Conservation (phyloP, 1,140 invertebrate genomes). For the Archivesica marissinica region DNA sequence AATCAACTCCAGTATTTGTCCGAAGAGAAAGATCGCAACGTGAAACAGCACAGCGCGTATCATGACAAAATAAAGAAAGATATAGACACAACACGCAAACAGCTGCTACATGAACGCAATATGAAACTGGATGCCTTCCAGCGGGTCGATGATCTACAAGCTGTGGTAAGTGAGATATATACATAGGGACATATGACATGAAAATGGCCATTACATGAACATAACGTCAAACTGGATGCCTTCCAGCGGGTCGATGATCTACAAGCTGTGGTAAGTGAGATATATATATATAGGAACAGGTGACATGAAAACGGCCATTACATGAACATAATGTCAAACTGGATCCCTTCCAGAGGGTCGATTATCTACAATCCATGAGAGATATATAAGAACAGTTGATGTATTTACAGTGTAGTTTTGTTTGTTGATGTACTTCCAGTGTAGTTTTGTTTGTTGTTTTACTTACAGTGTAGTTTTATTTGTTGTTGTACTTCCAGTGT, state of each 20-base stretch:
- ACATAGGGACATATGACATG: constrained; percentile 46
- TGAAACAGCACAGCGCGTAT: constrained; percentile 68
- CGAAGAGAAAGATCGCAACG: constrained; percentile 75
- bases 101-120: constrained; percentile 76
- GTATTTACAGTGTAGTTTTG: constrained; percentile 72
- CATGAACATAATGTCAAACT: constrained; percentile 80
- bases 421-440: no score
- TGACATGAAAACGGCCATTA: constrained; percentile 72
- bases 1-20: constrained; percentile 68
- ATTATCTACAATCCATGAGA: constrained; percentile 79
- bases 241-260: constrained; percentile 81
- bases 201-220: constrained; percentile 77
- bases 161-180: constrained; percentile 67
- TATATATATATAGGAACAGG: neutral
- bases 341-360: constrained; percentile 81
- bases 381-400: constrained; percentile 15
- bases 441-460: no score
- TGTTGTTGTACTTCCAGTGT: no score
- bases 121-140: constrained; percentile 82
- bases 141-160: constrained; percentile 80
- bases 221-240: constrained; percentile 80
- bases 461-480: no score
- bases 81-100: constrained; percentile 69
- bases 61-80: constrained; percentile 78
- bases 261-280: constrained; percentile 74